phyloP scores from a whole-genome alignment of 2,113 vertebrate genomes.

The Cathartes aura region DNA sequence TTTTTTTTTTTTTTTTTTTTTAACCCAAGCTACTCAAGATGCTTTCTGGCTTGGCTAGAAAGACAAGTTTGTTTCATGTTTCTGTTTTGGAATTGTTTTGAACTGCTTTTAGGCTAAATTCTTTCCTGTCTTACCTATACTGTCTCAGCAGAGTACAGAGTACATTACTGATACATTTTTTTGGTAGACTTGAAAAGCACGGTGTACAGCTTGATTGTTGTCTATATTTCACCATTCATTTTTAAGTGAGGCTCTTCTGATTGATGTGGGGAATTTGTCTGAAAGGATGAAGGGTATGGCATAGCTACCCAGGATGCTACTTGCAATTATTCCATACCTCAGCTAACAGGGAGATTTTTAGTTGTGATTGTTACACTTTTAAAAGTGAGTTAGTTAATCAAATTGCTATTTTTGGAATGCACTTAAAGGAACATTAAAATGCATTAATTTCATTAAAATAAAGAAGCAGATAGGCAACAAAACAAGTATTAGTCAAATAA shows the following conservation, averaged over 20 bases:
- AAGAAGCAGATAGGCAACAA: conserved; percentile 45
- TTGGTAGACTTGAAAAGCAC: not conserved
- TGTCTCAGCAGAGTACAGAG: not conserved
- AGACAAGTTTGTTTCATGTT: not conserved
- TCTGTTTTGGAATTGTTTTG: not conserved
- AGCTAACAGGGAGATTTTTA: conserved; percentile 12
- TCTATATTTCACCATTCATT: not conserved
- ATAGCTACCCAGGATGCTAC: not conserved
- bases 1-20: not conserved
- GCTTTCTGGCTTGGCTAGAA: conserved; percentile 9
- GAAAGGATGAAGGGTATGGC: not conserved
- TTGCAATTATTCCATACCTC: conserved; percentile 8
- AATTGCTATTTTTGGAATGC: conserved; percentile 44
- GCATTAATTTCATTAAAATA: conserved; percentile 50
- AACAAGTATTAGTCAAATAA: conserved; percentile 34
- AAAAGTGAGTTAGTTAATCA: conserved; percentile 36
- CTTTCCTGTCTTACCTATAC: not conserved
- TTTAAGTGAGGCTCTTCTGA: conserved; percentile 19
- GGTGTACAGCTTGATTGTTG: not conserved
- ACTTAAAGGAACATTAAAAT: conserved; percentile 54
- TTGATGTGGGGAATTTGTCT: conserved; percentile 20
- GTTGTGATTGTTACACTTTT: conserved; percentile 22
- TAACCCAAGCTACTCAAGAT: not conserved
- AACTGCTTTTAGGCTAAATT: not conserved
- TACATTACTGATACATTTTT: not conserved